Conservation (phyloP, 2,113 vertebrate genomes). For the Marmota monax region DNA sequence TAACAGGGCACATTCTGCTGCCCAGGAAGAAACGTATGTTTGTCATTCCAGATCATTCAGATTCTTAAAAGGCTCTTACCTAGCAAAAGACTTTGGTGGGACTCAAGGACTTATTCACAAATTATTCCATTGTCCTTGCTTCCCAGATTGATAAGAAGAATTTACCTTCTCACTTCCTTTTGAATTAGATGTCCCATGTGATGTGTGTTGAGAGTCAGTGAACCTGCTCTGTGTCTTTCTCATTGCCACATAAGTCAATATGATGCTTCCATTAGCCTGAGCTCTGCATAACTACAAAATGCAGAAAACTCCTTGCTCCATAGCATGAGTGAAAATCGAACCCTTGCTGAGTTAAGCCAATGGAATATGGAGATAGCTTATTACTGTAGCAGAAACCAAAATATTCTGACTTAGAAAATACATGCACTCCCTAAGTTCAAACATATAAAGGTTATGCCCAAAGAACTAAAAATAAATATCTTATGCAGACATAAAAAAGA, state of each 20-base stretch:
- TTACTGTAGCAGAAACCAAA: neutral
- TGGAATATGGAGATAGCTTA: neutral
- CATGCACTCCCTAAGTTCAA: neutral
- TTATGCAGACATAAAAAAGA: neutral
- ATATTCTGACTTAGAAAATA: conserved; percentile 20
- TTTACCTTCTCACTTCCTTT: neutral
- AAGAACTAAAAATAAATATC: neutral
- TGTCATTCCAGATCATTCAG: neutral
- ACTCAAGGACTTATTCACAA: neutral
- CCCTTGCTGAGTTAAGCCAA: neutral
- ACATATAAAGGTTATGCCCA: neutral
- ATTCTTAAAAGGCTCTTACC: neutral
- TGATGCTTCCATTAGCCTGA: neutral
- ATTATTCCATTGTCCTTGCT: neutral
- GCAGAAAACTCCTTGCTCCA: neutral
- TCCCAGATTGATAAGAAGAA: neutral
- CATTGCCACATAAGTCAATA: neutral
- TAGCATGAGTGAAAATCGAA: neutral
- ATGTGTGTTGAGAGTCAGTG: neutral
- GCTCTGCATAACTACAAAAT: neutral
- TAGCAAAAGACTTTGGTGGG: neutral
- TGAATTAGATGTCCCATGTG: neutral
- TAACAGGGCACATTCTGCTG: neutral
- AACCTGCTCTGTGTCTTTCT: neutral
- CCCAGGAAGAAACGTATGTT: neutral